These are phyloP conservation scores for Stramonita haemastoma DNA, from an alignment of 2,888 invertebrate species.

Conservation along the genomic window DNA sequence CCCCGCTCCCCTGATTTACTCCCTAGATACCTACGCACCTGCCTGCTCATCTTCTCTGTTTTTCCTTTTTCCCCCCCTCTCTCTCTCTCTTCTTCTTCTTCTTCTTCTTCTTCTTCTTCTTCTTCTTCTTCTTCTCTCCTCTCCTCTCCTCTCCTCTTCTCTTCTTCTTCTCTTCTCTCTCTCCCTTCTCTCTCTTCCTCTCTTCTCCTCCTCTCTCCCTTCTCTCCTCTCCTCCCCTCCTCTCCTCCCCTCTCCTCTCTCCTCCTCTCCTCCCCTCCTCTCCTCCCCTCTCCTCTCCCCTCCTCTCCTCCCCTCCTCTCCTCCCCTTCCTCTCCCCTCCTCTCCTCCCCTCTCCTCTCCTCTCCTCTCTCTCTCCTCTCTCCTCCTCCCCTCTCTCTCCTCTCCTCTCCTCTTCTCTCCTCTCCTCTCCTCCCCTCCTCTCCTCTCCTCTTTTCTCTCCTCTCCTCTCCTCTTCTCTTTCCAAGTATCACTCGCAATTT, in stretches of 20 bases:
- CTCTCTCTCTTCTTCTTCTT: conserved; percentile 6
- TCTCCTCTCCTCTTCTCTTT: too few species aligned
- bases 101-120: not conserved
- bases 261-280: not conserved
- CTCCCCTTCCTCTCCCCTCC: not conserved
- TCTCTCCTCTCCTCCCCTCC: too few species aligned
- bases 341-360: not conserved
- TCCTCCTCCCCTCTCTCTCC: too few species aligned
- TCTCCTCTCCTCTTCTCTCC: too few species aligned
- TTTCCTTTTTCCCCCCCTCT: conserved; percentile 10
- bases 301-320: not conserved
- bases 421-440: too few species aligned
- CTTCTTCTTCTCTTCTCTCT: not conserved
- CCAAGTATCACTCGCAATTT: too few species aligned
- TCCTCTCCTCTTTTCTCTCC: too few species aligned
- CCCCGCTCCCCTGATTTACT: too few species aligned
- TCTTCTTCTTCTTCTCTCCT: not conserved
- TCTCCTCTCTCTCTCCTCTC: not conserved
- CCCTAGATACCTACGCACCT: too few species aligned
- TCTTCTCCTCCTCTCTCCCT: not conserved
- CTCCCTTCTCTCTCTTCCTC: too few species aligned
- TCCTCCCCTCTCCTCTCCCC: not conserved
- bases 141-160: not conserved
- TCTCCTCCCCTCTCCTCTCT: not conserved
- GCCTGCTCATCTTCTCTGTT: too few species aligned